Evolutionary conservation across 2,797 vertebrate species (phyloP).

Genomic region (Pelodytes ibericus): DNA sequence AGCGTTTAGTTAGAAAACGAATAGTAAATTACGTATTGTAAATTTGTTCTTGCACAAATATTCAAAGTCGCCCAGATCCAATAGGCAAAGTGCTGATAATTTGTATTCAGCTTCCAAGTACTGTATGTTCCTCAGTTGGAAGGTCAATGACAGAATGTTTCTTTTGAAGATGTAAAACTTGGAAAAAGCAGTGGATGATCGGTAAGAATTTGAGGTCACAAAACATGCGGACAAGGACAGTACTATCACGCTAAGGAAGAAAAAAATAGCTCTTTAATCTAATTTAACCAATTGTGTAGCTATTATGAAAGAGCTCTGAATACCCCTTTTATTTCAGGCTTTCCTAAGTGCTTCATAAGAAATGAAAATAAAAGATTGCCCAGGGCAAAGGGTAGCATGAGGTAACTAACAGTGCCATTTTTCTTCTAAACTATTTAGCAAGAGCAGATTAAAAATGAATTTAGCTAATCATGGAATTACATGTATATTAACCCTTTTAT

Average conservation of each 20-base stretch:
- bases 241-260: conserved; percentile 8
- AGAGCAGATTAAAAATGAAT: neutral
- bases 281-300: conserved; percentile 25
- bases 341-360: conserved; percentile 32
- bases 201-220: conserved; percentile 28
- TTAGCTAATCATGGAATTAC: conserved; percentile 24
- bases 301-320: conserved; percentile 32
- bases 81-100: neutral
- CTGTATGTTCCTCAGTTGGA: conserved; percentile 2
- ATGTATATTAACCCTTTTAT: neutral
- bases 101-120: conserved; percentile 4
- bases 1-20: neutral
- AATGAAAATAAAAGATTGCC: conserved; percentile 33
- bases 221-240: conserved; percentile 29
- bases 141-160: conserved; percentile 19
- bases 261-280: conserved; percentile 13
- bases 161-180: conserved; percentile 36
- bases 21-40: neutral
- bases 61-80: neutral
- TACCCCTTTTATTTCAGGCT: conserved; percentile 18
- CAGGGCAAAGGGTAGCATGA: conserved; percentile 35
- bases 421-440: neutral
- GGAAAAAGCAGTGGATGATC: conserved; percentile 16
- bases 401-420: conserved; percentile 23
- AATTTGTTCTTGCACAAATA: neutral